These are phyloP conservation scores for Imbricaverruca yamaguchii DNA, from an alignment of 2,888 invertebrate species.

Conservation along the genomic window DNA sequence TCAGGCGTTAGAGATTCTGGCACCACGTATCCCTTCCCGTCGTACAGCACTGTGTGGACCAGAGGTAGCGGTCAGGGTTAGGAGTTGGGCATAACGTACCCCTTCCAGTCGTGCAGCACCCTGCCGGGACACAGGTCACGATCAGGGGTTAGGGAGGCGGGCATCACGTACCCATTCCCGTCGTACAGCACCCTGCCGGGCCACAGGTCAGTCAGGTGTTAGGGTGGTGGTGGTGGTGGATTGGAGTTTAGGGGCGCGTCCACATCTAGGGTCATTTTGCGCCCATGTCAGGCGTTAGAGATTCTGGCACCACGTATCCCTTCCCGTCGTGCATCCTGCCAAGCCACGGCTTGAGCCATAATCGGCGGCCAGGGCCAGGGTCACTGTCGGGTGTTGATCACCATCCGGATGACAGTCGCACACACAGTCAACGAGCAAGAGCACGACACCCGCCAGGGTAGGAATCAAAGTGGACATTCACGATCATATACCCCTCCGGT, in stretches of 20 bases:
- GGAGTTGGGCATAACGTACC: slow-evolving; percentile 91
- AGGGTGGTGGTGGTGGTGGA: no score
- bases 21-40: slow-evolving; percentile 13
- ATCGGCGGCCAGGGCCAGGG: neutral
- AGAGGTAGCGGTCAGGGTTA: no score
- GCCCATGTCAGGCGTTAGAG: slow-evolving; percentile 50
- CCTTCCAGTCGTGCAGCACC: slow-evolving; percentile 94
- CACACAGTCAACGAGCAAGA: no score
- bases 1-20: neutral
- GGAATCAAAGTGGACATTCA: no score
- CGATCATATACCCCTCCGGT: no score
- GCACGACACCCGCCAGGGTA: no score
- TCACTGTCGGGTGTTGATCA: no score
- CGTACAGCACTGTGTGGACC: neutral
- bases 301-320: neutral
- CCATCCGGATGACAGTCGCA: no score
- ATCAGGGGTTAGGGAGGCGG: neutral
- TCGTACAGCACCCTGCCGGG: neutral
- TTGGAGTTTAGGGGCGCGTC: slow-evolving; percentile 91
- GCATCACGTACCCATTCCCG: slow-evolving; percentile 9
- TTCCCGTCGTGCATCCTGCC: slow-evolving; percentile 37
- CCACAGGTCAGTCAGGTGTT: no score
- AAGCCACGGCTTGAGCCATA: slow-evolving; percentile 28
- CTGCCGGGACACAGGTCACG: slow-evolving; percentile 48
- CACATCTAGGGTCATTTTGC: no score